Evolutionary conservation across 2,888 invertebrate genomes (phyloP), one percentile per base, ranked within the genome.

Genomic region (Drosophila nigricruria): DNA sequence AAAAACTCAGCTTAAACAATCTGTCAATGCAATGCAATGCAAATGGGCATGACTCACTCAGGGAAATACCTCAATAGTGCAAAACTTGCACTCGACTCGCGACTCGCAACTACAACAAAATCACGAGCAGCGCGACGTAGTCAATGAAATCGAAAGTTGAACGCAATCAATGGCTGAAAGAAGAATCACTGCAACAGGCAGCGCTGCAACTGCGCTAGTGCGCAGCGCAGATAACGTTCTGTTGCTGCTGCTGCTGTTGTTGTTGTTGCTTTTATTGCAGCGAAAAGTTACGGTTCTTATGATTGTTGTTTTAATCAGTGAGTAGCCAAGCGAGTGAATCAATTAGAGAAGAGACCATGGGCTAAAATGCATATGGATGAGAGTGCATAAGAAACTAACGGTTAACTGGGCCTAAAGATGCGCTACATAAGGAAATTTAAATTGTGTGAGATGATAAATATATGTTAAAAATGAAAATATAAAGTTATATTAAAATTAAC

Each of bases 121-220:
- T 49, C 23, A 49, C 43, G 36, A 57, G 18, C 53, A 64, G 30
- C 65, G 45, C 59, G 25, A 49, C 61, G 23, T 64, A 81, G 56
- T 85, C 80, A 88, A 73, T 80, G 86, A 86, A 86, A 86, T 68
- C 64, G 89, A 86, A 89, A 86, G 86, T 86, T 68, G 49, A 72
- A 54, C 61, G 66, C 77, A 83, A 73, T 81, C 73, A 76, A 70
- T 73, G 79, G 54, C 53, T 62, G 52, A 47, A 60, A 52, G 47
- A 49, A 56, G 63, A 38, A 59, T 47, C 49, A 32, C 47, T 45
- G 20, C 49, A 60, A 20, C 38, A 53, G 36, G 59, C 60, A 36
- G 72, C 16, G 66, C 54, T 47, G 52, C 64, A 34, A 52, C 60
- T 52, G 70, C 56, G 50, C 70, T 49, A 49, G 49, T 65, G 52